A percentile compares a stretch with the other conserved stretches of the same genome.
These are phyloP conservation scores for Scortum barcoo DNA, from an alignment of 2,113 vertebrate species.

Conservation along the genomic window DNA sequence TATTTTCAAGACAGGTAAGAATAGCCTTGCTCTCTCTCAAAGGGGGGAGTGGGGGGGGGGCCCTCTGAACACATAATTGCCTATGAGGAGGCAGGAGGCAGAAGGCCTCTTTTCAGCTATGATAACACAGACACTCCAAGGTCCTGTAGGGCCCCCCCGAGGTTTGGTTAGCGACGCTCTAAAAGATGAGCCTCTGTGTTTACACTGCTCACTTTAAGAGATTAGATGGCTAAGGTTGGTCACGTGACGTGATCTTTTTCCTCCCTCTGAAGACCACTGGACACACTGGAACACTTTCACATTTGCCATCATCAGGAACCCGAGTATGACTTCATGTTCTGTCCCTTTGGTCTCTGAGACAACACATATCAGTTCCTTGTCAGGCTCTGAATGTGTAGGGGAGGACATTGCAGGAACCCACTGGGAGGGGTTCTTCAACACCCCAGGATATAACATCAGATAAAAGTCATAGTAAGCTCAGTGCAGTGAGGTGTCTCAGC, in stretches of 20 bases:
- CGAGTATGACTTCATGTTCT: constrained; percentile 35
- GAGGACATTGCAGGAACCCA: constrained; percentile 28
- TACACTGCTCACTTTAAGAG: constrained; percentile 74
- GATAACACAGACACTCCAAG: constrained; percentile 52
- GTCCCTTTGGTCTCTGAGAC: constrained; percentile 42
- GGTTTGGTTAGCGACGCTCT: constrained; percentile 58
- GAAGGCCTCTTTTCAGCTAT: constrained; percentile 54
- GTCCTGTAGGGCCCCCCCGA: constrained; percentile 48
- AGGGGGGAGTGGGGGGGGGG: constrained; percentile 23
- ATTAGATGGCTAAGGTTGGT: constrained; percentile 65
- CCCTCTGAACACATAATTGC: constrained; percentile 70
- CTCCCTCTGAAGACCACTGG: constrained; percentile 61
- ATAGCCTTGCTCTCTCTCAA: constrained; percentile 55
- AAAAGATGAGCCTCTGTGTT: constrained; percentile 76
- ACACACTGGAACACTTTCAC: constrained; percentile 72
- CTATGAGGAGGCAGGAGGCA: constrained; percentile 63
- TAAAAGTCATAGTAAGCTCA: neutral
- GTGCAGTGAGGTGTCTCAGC: constrained; percentile 5
- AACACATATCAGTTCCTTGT: constrained; percentile 31
- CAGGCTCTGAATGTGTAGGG: constrained; percentile 30
- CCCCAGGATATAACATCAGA: constrained; percentile 9
- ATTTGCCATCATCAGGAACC: constrained; percentile 52
- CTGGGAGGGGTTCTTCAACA: constrained; percentile 26
- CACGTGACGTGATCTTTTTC: constrained; percentile 66
- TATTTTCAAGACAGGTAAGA: constrained; percentile 43